Percentiles rank a stretch among this genome's conserved stretches.
phyloP scores from a whole-genome alignment of 1,140 invertebrate genomes.

The Cydia strobilella region DNA sequence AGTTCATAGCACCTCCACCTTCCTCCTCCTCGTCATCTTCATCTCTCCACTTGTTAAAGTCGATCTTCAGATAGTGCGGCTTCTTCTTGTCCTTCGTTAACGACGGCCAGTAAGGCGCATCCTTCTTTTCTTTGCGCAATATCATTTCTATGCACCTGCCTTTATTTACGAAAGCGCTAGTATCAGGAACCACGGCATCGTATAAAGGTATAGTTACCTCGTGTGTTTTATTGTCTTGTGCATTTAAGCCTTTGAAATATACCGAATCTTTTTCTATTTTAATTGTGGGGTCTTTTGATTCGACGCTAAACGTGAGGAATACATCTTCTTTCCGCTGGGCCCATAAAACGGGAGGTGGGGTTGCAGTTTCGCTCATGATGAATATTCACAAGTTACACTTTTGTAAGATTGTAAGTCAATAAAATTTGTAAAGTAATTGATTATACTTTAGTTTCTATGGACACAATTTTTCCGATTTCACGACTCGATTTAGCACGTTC shows the following conservation, averaged over 20 bases:
- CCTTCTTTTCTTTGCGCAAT: slow-evolving; percentile 82
- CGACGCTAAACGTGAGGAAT: slow-evolving; percentile 93
- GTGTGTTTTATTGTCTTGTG: slow-evolving; percentile 90
- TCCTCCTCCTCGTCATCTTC: slow-evolving; percentile 83
- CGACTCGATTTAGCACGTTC: slow-evolving; percentile 41
- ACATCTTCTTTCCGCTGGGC: slow-evolving; percentile 92
- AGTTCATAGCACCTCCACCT: slow-evolving; percentile 45
- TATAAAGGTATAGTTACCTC: slow-evolving; percentile 93
- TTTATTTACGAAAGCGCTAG: slow-evolving; percentile 84
- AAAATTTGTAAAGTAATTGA: slow-evolving; percentile 47
- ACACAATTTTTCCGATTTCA: slow-evolving; percentile 34
- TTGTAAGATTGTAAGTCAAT: slow-evolving; percentile 28
- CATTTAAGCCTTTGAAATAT: slow-evolving; percentile 92
- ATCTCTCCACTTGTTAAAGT: slow-evolving; percentile 98
- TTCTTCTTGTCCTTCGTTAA: slow-evolving; percentile 94
- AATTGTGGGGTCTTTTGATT: slow-evolving; percentile 89
- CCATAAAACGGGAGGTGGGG: slow-evolving; percentile 93
- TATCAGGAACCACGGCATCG: slow-evolving; percentile 89
- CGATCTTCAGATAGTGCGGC: slow-evolving; percentile 97
- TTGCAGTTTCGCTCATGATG: slow-evolving; percentile 69
- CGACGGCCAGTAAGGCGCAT: slow-evolving; percentile 91
- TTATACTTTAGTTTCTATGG: slow-evolving; percentile 43
- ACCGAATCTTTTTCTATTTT: slow-evolving; percentile 90
- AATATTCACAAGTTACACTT: slow-evolving; percentile 34
- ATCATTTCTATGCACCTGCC: slow-evolving; percentile 91